Evolutionary conservation across 2,888 invertebrate species (phyloP), one percentile per base, ranked within the genome.

Genomic region (Cryptocephalus moraei): DNA sequence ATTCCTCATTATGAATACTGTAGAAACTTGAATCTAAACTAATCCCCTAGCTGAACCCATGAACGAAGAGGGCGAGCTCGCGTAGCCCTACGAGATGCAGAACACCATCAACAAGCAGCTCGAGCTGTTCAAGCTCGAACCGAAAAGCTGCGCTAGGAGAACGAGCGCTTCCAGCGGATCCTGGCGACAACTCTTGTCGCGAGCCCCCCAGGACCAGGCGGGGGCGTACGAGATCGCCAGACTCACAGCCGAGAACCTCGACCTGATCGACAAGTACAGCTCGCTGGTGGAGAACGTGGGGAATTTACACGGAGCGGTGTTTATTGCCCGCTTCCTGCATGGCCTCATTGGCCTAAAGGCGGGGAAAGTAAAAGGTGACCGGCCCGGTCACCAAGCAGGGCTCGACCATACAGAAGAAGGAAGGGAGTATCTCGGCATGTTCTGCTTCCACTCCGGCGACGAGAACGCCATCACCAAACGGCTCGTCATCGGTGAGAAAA

Each of bases 101-200:
- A n/a, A n/a, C n/a, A 84, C 86, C 48, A 88, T 93, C 31, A 93
- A 91, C 64, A 93, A 93, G 61, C 90, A 94, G 79, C 71, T 95
- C 32, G 93, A 95, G 72, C 82, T 87, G 49, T 79, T 85, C 57
- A 81, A 83, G 44, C 69, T 78, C 0, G 90, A 93, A 82, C 92
- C 31, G 85, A 87, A 41, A 80, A 84, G 42, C 69, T 95, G 3
- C 75, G 82, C 34, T 84, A 82, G 39, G 93, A 95, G 55, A 91
- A 91, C 62, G 86, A 88, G 50, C 78, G 85, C 45, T 86, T 91
- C 59, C 89, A 92, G 66, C 84, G 86, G 73, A 74, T 74, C 66
- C 73, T 78, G 13, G 61, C 79, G 44, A 73, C 77, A 1, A 85
- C 79, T 62, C 69, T 78, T 44, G 83, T 77, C 53, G 80, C 74